phyloP scores from a whole-genome alignment of 2,797 vertebrate genomes.

The Loris lydekkerianus region DNA sequence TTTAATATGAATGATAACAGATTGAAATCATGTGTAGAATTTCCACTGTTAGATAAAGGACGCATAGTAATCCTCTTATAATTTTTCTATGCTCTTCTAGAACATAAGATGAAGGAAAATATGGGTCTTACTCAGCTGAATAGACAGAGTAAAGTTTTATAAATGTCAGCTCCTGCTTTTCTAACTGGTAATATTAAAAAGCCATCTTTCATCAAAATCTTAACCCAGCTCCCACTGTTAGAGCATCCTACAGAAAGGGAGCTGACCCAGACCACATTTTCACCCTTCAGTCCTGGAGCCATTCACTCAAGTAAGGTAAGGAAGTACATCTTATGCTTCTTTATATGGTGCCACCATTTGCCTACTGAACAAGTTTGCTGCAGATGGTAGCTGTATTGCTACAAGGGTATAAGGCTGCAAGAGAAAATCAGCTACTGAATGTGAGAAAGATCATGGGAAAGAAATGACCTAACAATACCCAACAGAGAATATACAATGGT shows the following conservation, averaged over 20 bases:
- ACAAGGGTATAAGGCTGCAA: background rate
- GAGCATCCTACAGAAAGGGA: background rate
- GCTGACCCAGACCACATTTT: background rate
- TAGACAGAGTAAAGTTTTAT: conserved; percentile 32
- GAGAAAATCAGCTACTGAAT: background rate
- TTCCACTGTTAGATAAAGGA: conserved; percentile 64
- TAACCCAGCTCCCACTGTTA: background rate
- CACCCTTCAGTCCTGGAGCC: background rate
- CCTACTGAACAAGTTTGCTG: background rate
- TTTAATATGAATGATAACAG: conserved; percentile 13
- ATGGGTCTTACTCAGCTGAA: conserved; percentile 23
- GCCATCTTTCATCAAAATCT: conserved; percentile 20
- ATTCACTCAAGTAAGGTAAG: background rate
- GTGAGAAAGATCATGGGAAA: background rate
- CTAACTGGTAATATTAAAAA: conserved; percentile 64
- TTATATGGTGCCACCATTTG: background rate
- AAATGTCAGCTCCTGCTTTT: conserved; percentile 54
- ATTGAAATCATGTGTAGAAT: conserved; percentile 38
- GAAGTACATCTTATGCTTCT: background rate
- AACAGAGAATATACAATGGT: background rate
- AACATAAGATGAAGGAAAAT: conserved; percentile 59
- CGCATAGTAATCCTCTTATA: conserved; percentile 60
- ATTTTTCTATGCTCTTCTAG: conserved; percentile 65
- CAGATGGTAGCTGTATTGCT: background rate
- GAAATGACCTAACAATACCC: background rate